Conservation (phyloP, 2,113 vertebrate genomes). For the Odocoileus hemionus region DNA sequence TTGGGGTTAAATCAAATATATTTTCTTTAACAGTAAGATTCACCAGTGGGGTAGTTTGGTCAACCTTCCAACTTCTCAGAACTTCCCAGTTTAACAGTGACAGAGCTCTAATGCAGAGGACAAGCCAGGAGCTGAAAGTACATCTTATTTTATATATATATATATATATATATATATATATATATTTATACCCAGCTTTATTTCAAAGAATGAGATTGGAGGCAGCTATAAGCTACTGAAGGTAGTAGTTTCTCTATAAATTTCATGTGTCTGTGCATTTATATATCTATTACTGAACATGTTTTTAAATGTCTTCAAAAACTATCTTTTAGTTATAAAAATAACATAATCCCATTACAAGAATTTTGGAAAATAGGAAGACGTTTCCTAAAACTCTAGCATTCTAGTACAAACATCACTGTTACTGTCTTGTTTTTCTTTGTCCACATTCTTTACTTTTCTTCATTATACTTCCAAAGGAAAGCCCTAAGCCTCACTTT, state of each 20-base stretch:
- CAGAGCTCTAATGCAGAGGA: background rate
- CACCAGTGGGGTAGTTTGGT: background rate
- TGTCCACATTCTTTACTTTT: background rate
- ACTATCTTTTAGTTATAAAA: slow-evolving; percentile 32
- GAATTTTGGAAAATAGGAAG: background rate
- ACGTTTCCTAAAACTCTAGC: background rate
- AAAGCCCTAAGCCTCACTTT: background rate
- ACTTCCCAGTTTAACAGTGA: background rate
- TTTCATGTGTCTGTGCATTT: background rate
- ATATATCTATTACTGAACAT: background rate
- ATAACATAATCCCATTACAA: background rate
- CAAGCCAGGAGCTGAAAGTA: background rate
- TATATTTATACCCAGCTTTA: background rate
- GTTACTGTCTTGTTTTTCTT: background rate
- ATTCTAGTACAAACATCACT: background rate
- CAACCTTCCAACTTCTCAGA: background rate
- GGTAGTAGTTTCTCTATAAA: background rate
- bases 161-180: background rate
- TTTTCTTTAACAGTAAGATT: slow-evolving; percentile 21
- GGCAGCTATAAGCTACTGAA: background rate
- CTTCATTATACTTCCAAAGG: background rate
- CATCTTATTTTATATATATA: background rate
- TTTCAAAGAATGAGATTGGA: background rate
- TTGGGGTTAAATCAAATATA: slow-evolving; percentile 1
- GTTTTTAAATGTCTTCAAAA: slow-evolving; percentile 15